Evolutionary conservation across 2,113 vertebrate genomes (phyloP).

Genomic region (Panurus biarmicus): DNA sequence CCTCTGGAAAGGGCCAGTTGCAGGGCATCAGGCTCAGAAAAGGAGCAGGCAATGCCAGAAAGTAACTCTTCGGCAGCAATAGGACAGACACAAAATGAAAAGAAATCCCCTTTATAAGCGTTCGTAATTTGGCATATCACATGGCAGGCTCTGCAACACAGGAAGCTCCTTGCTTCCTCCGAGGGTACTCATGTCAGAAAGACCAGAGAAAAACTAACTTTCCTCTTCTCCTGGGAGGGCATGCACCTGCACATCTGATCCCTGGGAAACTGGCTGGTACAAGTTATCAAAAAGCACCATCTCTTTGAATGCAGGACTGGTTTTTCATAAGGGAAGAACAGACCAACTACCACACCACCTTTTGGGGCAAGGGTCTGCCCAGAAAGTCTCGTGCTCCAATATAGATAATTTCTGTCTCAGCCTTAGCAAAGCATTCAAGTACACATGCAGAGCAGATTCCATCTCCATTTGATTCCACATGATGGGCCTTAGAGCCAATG

Average conservation of each 20-base stretch:
- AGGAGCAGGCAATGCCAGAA: neutral
- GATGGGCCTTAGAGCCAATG: neutral
- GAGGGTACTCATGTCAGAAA: neutral
- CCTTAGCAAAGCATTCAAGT: neutral
- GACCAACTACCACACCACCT: neutral
- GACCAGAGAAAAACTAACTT: neutral
- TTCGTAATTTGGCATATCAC: fast-evolving
- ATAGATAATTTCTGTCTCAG: neutral
- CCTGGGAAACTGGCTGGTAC: neutral
- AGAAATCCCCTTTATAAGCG: neutral
- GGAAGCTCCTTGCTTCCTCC: neutral
- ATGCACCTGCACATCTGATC: neutral
- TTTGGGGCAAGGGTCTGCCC: neutral
- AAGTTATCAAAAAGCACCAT: neutral
- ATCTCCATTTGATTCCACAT: neutral
- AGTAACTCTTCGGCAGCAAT: neutral
- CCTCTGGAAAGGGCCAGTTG: neutral
- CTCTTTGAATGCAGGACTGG: neutral
- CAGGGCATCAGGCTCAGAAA: neutral
- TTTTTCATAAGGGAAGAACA: fast-evolving
- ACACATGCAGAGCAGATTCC: neutral
- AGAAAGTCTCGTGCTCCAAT: neutral
- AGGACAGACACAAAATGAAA: neutral
- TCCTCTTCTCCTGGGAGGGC: neutral
- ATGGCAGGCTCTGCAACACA: fast-evolving